Percentiles rank a stretch among this genome's conserved stretches.
Conservation (phyloP, 53 echinoderm and acorn worm genomes). For the Henricia sp. region DNA sequence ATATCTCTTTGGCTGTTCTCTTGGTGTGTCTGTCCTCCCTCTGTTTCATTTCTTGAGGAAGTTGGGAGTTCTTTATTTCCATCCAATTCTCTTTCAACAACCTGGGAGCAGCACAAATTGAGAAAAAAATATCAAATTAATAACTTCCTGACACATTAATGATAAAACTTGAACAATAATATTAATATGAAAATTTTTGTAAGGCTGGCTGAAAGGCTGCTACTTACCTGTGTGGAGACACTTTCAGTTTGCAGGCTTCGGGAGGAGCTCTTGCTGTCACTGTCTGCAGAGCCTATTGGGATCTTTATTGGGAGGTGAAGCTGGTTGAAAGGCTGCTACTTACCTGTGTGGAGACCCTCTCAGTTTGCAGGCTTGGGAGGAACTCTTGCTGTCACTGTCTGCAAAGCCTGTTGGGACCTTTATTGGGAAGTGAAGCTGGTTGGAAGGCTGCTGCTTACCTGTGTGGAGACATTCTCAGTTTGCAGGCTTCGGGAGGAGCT, state of each 20-base stretch:
- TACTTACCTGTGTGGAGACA: not conserved
- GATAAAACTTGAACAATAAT: not conserved
- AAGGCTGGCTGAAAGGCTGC: too few species aligned
- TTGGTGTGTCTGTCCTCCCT: not conserved
- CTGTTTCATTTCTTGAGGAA: not conserved
- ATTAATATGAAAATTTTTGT: not conserved
- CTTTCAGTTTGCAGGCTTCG: conserved; percentile 49
- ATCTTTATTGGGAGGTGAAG: conserved; percentile 47
- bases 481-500: conserved; percentile 55
- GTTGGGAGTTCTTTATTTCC: not conserved
- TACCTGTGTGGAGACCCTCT: not conserved
- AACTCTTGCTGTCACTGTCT: conserved; percentile 30
- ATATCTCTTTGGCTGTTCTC: not conserved
- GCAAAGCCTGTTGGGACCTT: conserved; percentile 47
- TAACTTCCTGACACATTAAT: too few species aligned
- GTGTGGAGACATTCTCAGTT: conserved; percentile 12
- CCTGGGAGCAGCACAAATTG: not conserved
- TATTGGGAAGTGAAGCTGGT: conserved; percentile 43
- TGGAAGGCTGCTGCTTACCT: conserved; percentile 50
- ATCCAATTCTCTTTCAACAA: not conserved
- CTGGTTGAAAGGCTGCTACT: conserved; percentile 52
- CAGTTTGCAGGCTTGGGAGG: conserved; percentile 54
- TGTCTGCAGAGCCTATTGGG: conserved; percentile 33
- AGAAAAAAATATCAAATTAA: too few species aligned
- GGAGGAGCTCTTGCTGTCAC: conserved; percentile 42